These are phyloP conservation scores for Pavo muticus DNA, from an alignment of 2,113 vertebrate genomes.

Conservation along the genomic window DNA sequence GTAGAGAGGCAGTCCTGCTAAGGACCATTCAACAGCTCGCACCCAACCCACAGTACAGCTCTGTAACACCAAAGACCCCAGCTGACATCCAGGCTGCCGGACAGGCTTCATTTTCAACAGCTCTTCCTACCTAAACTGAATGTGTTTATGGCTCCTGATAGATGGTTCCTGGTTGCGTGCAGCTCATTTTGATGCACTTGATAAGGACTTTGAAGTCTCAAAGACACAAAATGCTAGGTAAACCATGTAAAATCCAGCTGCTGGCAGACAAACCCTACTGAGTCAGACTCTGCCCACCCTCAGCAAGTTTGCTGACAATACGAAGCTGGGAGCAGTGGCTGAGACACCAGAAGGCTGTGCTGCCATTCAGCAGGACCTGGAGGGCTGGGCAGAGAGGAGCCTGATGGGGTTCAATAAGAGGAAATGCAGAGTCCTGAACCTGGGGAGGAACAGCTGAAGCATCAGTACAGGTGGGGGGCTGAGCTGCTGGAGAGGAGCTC, in stretches of 20 bases:
- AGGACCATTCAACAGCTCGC: neutral
- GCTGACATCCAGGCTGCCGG: neutral
- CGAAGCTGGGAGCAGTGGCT: no score
- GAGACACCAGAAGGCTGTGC: no score
- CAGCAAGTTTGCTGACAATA: no score
- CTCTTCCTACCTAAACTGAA: neutral
- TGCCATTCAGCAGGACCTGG: no score
- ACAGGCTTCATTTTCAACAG: neutral
- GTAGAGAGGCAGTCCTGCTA: neutral
- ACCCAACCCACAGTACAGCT: neutral
- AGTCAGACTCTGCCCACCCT: neutral
- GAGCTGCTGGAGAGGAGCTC: no score
- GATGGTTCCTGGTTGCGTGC: no score
- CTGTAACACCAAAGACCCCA: neutral
- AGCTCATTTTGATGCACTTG: neutral
- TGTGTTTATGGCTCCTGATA: neutral
- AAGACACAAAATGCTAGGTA: neutral
- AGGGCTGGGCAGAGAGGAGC: no score
- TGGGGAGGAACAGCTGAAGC: no score
- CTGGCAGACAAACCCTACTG: neutral
- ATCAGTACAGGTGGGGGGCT: no score
- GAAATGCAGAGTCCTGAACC: no score
- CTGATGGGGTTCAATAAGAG: no score
- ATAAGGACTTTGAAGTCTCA: neutral
- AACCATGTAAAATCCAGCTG: neutral